A percentile compares a stretch with the other conserved stretches of the same genome.
These are phyloP conservation scores for Patiria miniata DNA, from an alignment of 35 echinoderm and acorn worm genomes.

Conservation along the genomic window DNA sequence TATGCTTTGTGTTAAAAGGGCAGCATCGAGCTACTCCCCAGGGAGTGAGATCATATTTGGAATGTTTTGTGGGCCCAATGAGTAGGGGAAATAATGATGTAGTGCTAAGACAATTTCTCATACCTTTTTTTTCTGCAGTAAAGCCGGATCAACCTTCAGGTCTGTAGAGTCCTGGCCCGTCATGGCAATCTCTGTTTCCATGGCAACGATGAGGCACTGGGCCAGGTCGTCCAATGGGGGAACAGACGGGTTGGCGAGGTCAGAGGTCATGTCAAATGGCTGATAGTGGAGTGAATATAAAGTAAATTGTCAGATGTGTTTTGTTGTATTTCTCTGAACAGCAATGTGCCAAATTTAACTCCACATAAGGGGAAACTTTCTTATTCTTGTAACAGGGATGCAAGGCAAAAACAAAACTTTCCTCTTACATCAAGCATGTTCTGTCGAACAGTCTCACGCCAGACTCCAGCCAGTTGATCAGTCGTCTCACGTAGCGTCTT, in stretches of 20 bases:
- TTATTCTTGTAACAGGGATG: too few relatives aligned
- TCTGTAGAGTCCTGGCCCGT: constrained; percentile 9
- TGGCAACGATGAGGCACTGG: constrained; percentile 5
- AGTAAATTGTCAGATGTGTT: too few relatives aligned
- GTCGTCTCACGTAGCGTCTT: not conserved
- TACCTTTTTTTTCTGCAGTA: constrained; percentile 36
- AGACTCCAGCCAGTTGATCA: not conserved
- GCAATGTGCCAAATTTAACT: too few relatives aligned
- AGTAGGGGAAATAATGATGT: too few relatives aligned
- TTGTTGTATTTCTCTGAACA: too few relatives aligned
- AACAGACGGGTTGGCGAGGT: not conserved
- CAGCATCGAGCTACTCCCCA: too few relatives aligned
- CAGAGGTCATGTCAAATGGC: not conserved
- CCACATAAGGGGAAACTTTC: too few relatives aligned
- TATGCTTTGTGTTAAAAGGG: too few relatives aligned
- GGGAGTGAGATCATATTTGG: too few relatives aligned
- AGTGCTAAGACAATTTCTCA: not conserved
- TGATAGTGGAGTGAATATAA: not conserved
- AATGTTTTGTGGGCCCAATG: too few relatives aligned
- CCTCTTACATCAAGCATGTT: not conserved
- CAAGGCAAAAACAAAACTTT: not conserved
- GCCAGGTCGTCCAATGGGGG: constrained; percentile 10
- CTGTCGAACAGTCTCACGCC: not conserved
- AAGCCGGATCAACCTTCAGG: not conserved
- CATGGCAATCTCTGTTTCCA: constrained; percentile 40